Evolutionary conservation across 2,888 invertebrate species (phyloP).

Genomic region (Altica lythri): DNA sequence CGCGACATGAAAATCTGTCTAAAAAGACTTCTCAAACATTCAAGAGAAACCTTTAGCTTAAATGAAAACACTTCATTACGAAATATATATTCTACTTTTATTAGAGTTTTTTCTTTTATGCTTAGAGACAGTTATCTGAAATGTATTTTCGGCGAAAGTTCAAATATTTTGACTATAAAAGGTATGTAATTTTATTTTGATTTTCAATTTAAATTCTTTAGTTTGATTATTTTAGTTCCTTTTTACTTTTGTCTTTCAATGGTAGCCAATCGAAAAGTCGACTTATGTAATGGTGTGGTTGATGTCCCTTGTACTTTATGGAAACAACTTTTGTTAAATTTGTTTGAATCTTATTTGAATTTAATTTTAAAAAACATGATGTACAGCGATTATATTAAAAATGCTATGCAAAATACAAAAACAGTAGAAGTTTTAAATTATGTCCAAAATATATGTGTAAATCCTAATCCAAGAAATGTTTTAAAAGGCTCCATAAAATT

Average conservation of each 20-base stretch:
- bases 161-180: slow-evolving; percentile 21
- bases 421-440: slow-evolving; percentile 50
- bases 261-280: slow-evolving; percentile 61
- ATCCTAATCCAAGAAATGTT: not conserved
- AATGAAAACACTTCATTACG: slow-evolving; percentile 15
- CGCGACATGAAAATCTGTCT: slow-evolving; percentile 31
- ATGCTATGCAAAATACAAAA: slow-evolving; percentile 50
- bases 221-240: slow-evolving; percentile 57
- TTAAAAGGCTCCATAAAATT: slow-evolving; percentile 2
- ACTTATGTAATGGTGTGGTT: slow-evolving; percentile 60
- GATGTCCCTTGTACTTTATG: slow-evolving; percentile 63
- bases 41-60: slow-evolving; percentile 17
- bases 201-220: not conserved
- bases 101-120: slow-evolving; percentile 26
- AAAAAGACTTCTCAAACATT: slow-evolving; percentile 36
- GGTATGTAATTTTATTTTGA: slow-evolving; percentile 20
- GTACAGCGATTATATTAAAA: slow-evolving; percentile 51
- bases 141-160: slow-evolving; percentile 24
- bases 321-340: slow-evolving; percentile 59
- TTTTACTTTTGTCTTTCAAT: slow-evolving; percentile 63
- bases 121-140: slow-evolving; percentile 36
- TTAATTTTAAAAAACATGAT: slow-evolving; percentile 50
- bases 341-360: slow-evolving; percentile 59
- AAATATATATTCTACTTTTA: slow-evolving; percentile 23
- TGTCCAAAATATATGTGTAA: slow-evolving; percentile 41